Evolutionary conservation across 2,888 invertebrate species (phyloP), one percentile per base, ranked within the genome.

Genomic region (Tridacna crocea): DNA sequence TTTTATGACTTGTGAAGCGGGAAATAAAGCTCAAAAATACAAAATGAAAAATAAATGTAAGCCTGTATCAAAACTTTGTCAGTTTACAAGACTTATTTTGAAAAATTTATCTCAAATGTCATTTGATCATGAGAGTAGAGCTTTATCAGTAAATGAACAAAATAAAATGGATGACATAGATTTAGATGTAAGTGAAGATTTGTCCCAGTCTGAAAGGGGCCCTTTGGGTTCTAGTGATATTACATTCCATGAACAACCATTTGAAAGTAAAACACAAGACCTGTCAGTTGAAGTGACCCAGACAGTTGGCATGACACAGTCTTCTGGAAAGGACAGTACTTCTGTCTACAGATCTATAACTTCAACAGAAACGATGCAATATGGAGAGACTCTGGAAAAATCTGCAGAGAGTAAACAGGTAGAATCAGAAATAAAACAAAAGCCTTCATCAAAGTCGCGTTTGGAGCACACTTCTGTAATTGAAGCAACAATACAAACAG

Each of bases 61-160:
- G 22, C 48, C 48, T 15, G 6, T 51, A 6, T 78, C 82, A 1
- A 72, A 63, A 60, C 48, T 82, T 19, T 78, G 78, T 72, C 63
- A 72, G 48, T 82, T 82, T 66, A 36, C 63, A 8, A 78, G 60
- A 58, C 19, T 82, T 47, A 58, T 82, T 26, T 48, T 51, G 17
- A 61, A 47, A 63, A 48, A 26, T 51, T 0, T 26, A 12, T 46
- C 70, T 15, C 11, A 70, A 17, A 51, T 70, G 27, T 70, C 48
- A 22, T 24, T 70, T 1, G 1, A 22, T 19, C 13, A 47, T 51
- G 48, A 70, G 11, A 10, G 22, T 11, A 48, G 13, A 51, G 24
- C 0, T 10, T 13, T 24, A 6, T 15, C 22, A 0, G 12, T 46
- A 47, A 24, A 15, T 1, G 70, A 51, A 17, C 11, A 17, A 3